Evolutionary conservation across 2,888 invertebrate species (phyloP).

Genomic region (Rhamphomyia laevipes): DNA sequence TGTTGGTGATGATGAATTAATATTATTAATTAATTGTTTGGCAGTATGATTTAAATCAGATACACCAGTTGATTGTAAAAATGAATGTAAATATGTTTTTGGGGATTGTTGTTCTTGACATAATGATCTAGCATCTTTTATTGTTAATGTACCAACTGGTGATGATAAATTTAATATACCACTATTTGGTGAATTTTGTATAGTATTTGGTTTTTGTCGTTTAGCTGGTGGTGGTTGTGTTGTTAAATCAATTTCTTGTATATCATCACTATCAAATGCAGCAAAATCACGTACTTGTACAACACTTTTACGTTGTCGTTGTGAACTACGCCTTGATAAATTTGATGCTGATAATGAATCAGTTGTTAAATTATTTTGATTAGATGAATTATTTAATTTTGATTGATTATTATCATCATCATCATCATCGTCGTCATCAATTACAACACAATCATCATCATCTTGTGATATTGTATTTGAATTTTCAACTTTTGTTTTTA

Average conservation of each 20-base stretch:
- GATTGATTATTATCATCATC: conserved; percentile 13
- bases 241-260: conserved; percentile 38
- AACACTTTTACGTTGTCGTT: conserved; percentile 37
- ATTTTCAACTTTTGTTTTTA: too few relatives aligned
- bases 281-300: conserved; percentile 26
- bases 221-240: conserved; percentile 34
- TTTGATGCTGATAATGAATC: conserved; percentile 25
- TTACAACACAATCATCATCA: conserved; percentile 8
- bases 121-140: conserved; percentile 35
- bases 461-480: conserved; percentile 4
- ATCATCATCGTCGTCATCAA: conserved; percentile 12
- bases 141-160: conserved; percentile 21
- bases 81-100: neutral
- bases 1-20: conserved; percentile 16
- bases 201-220: conserved; percentile 22
- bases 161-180: neutral
- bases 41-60: conserved; percentile 17
- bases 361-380: conserved; percentile 16
- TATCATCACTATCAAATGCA: conserved; percentile 38
- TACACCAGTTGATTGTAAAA: neutral
- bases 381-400: conserved; percentile 31
- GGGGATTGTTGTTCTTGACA: neutral
- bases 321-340: conserved; percentile 12
- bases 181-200: too few relatives aligned
- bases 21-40: neutral